These are phyloP conservation scores for Ramphastos sulfuratus DNA, from an alignment of 2,113 vertebrate species.

Conservation along the genomic window DNA sequence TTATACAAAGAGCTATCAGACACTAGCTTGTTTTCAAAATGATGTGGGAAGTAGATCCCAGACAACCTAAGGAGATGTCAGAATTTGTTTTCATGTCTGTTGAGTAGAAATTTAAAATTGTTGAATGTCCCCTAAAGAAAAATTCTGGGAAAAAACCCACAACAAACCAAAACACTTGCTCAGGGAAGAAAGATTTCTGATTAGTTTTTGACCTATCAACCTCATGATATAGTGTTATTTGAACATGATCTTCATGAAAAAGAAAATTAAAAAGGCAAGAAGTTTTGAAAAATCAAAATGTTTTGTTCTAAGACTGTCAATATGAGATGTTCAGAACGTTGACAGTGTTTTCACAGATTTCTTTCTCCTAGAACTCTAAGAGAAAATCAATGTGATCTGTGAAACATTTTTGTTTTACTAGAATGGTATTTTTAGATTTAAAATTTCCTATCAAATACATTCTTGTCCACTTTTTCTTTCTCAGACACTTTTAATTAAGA, in stretches of 20 bases:
- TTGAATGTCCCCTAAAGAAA: neutral
- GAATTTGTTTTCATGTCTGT: neutral
- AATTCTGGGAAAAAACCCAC: fast-evolving
- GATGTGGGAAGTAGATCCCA: neutral
- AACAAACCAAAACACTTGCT: neutral
- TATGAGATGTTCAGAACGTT: neutral
- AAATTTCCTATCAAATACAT: neutral
- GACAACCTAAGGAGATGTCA: neutral
- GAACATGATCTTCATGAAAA: neutral
- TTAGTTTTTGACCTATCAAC: neutral
- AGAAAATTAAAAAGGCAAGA: neutral
- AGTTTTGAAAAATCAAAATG: neutral
- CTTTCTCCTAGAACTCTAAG: neutral
- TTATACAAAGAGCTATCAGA: neutral
- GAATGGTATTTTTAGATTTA: neutral
- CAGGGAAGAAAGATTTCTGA: fast-evolving
- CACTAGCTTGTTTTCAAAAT: neutral
- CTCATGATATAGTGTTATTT: neutral
- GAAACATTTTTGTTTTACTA: neutral
- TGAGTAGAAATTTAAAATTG: neutral
- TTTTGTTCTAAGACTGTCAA: fast-evolving
- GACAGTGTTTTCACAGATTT: neutral
- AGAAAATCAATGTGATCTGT: neutral
- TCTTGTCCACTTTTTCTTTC: neutral
- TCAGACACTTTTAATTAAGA: neutral